Evolutionary conservation across 2,797 vertebrate genomes (phyloP).

Genomic region (Neoniphon sammara): DNA sequence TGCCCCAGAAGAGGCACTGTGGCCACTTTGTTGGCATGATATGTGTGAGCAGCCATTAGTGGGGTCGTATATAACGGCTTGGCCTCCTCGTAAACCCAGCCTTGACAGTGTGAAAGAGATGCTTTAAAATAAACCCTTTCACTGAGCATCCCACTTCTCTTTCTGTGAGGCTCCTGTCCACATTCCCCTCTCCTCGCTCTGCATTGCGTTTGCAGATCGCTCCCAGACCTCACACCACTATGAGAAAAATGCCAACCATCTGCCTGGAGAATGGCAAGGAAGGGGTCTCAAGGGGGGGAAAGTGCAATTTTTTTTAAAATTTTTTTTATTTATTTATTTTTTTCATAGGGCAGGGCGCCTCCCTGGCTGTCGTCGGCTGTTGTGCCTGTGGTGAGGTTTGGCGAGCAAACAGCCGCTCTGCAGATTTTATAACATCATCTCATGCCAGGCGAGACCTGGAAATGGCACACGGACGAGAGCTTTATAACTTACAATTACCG

Average conservation of each 20-base stretch:
- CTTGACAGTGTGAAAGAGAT: slow-evolving; percentile 41
- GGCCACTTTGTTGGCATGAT: slow-evolving; percentile 36
- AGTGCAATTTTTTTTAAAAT: slow-evolving; percentile 10
- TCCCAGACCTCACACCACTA: slow-evolving; percentile 13
- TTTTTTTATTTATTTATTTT: slow-evolving; percentile 10
- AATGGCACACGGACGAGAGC: slow-evolving; percentile 38
- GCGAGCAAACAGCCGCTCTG: slow-evolving; percentile 31
- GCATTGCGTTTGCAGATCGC: not conserved
- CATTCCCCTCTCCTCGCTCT: not conserved
- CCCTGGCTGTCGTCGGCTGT: slow-evolving; percentile 44
- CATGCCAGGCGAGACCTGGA: slow-evolving; percentile 54
- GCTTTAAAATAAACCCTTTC: slow-evolving; percentile 39
- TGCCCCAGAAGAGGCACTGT: slow-evolving; percentile 3
- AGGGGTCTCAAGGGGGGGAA: slow-evolving; percentile 16
- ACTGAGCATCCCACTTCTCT: slow-evolving; percentile 1
- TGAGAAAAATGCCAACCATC: slow-evolving; percentile 25
- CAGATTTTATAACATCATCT: slow-evolving; percentile 51
- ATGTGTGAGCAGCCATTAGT: slow-evolving; percentile 38
- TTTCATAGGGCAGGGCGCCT: slow-evolving; percentile 38
- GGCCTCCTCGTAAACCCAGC: slow-evolving; percentile 47
- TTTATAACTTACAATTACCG: slow-evolving; percentile 61
- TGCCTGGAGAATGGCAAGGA: not conserved
- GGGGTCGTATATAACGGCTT: slow-evolving; percentile 53
- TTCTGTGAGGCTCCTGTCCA: not conserved
- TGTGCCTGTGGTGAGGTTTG: slow-evolving; percentile 53